These are phyloP conservation scores for Xestia sexstrigata DNA, from an alignment of 2,888 invertebrate species.

Conservation along the genomic window DNA sequence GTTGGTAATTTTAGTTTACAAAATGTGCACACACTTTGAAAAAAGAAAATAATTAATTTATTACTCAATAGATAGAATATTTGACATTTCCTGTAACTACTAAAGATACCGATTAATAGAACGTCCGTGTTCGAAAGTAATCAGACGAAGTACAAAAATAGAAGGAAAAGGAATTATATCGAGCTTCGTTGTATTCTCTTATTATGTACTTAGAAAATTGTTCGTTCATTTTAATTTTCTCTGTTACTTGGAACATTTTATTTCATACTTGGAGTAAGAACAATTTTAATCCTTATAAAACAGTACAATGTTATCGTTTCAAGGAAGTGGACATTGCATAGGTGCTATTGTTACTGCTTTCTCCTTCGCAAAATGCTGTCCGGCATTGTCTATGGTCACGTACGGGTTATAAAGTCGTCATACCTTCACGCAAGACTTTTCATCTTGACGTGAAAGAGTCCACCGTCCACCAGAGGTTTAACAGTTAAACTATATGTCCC, in stretches of 20 bases:
- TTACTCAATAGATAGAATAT: background rate
- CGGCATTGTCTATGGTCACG: slow-evolving; percentile 52
- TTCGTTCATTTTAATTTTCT: slow-evolving; percentile 15
- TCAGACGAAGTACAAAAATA: slow-evolving; percentile 4
- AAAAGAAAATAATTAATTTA: no score
- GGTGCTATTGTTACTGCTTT: slow-evolving; percentile 16
- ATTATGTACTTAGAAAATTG: slow-evolving; percentile 16
- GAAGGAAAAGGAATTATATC: background rate
- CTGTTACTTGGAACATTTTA: slow-evolving; percentile 9
- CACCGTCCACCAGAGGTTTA: background rate
- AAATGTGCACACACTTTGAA: no score
- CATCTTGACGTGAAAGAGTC: slow-evolving; percentile 10
- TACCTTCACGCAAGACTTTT: slow-evolving; percentile 23
- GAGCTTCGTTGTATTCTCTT: background rate
- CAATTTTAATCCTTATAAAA: slow-evolving; percentile 5
- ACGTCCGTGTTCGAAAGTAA: slow-evolving; percentile 4
- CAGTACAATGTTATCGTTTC: slow-evolving; percentile 2
- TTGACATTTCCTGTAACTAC: background rate
- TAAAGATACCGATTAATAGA: background rate
- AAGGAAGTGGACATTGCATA: slow-evolving; percentile 17
- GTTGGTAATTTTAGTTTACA: no score
- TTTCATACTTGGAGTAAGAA: slow-evolving; percentile 4
- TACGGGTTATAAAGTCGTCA: slow-evolving; percentile 30
- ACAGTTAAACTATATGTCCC: background rate
- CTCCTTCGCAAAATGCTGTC: slow-evolving; percentile 5